A percentile compares a stretch with the other conserved stretches of the same genome.
These are phyloP conservation scores for Petrosia ficiformis DNA, from an alignment of 37 sponge, comb jelly and placozoan species.

Conservation along the genomic window DNA sequence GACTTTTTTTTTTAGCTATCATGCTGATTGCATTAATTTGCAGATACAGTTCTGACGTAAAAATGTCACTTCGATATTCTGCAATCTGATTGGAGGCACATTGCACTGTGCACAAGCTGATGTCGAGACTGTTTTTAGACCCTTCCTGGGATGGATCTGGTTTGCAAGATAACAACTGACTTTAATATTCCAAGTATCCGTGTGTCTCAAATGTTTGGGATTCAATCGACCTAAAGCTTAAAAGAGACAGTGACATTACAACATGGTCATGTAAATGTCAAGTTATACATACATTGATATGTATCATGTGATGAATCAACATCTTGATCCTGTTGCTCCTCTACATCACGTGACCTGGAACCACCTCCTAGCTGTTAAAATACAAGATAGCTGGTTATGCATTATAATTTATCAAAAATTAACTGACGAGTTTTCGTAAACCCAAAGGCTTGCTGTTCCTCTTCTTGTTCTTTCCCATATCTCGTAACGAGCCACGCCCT, in stretches of 20 bases:
- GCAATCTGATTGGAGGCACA: too few species aligned
- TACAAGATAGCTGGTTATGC: neutral
- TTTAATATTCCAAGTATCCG: neutral
- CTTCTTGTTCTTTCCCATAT: neutral
- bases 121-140: too few species aligned
- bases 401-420: neutral
- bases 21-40: too few species aligned
- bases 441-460: too few species aligned
- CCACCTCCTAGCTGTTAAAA: neutral
- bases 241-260: neutral
- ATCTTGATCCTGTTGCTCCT: neutral
- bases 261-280: neutral
- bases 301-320: neutral
- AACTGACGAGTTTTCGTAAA: neutral
- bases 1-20: too few species aligned
- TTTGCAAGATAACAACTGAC: neutral
- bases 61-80: too few species aligned
- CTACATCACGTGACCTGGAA: neutral
- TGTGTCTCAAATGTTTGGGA: neutral
- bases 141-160: too few species aligned
- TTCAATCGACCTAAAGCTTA: neutral
- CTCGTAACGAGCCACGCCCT: slow-evolving; percentile 1
- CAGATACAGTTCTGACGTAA: too few species aligned
- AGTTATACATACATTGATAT: neutral
- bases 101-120: too few species aligned